Conservation (phyloP, 2,888 invertebrate genomes). For the Chymomyza procnemis region DNA sequence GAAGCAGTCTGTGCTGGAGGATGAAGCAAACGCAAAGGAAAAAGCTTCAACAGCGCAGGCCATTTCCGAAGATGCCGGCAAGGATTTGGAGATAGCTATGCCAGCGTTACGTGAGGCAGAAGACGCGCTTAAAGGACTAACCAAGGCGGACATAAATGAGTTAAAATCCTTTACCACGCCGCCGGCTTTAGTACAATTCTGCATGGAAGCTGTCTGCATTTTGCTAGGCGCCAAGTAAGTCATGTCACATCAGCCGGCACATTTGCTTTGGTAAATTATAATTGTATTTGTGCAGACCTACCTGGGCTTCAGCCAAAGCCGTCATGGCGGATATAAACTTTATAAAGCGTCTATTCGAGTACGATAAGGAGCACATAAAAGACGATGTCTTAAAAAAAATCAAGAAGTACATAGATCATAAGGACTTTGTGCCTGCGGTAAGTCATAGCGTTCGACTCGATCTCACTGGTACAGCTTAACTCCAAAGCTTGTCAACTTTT, state of each 20-base stretch:
- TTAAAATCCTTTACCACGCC: slow-evolving; percentile 93
- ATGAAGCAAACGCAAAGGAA: slow-evolving; percentile 90
- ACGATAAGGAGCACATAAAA: slow-evolving; percentile 91
- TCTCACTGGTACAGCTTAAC: no score
- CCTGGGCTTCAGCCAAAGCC: slow-evolving; percentile 91
- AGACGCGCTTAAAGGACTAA: slow-evolving; percentile 89
- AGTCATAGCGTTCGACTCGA: no score
- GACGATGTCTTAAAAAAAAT: slow-evolving; percentile 88
- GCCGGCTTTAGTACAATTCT: slow-evolving; percentile 90
- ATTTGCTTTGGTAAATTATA: neutral
- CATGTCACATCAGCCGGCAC: no score
- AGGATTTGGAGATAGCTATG: slow-evolving; percentile 91
- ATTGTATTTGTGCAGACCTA: slow-evolving; percentile 81
- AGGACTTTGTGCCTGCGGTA: slow-evolving; percentile 90
- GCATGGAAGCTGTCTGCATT: slow-evolving; percentile 95
- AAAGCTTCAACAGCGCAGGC: slow-evolving; percentile 91
- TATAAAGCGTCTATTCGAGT: slow-evolving; percentile 88
- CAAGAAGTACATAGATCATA: slow-evolving; percentile 89
- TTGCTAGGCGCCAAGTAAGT: slow-evolving; percentile 88
- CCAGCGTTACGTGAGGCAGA: slow-evolving; percentile 92
- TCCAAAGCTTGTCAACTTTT: neutral
- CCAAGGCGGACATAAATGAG: slow-evolving; percentile 94
- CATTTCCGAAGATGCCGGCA: slow-evolving; percentile 92
- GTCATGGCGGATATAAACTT: slow-evolving; percentile 91
- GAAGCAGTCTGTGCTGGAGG: slow-evolving; percentile 87